These are phyloP conservation scores for Tapirus terrestris DNA, from an alignment of 2,113 vertebrate genomes.

Conservation along the genomic window DNA sequence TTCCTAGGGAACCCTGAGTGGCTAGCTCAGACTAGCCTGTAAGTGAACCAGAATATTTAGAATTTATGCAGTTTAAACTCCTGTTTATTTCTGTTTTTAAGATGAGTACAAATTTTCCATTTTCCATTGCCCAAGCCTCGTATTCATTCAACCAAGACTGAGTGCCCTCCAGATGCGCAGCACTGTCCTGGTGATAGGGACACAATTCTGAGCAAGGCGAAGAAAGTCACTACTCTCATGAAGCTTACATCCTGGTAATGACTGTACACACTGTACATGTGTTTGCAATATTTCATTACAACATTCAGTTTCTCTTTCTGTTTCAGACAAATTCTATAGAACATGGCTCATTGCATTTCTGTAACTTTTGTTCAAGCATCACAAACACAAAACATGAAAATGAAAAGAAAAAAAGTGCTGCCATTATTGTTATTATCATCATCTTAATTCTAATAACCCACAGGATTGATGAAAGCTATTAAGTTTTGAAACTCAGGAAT, in stretches of 20 bases:
- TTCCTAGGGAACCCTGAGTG: neutral
- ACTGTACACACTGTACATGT: neutral
- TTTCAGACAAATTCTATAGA: neutral
- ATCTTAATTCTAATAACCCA: neutral
- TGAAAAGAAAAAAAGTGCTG: neutral
- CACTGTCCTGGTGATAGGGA: too few relatives aligned
- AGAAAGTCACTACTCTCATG: accelerated
- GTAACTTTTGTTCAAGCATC: neutral
- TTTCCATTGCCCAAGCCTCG: neutral
- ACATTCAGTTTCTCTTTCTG: neutral
- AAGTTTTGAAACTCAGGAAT: neutral
- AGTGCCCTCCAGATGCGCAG: neutral
- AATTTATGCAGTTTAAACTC: neutral
- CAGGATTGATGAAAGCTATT: neutral
- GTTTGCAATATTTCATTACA: neutral
- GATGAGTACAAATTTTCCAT: neutral
- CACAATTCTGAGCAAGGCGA: neutral
- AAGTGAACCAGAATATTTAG: neutral
- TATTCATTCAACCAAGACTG: neutral
- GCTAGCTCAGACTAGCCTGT: neutral
- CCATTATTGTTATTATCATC: neutral
- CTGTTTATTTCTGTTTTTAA: neutral
- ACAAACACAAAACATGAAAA: neutral
- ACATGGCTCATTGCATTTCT: neutral
- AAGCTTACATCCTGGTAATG: neutral